Evolutionary conservation across 2,888 invertebrate species (phyloP), one percentile per base, ranked within the genome.

Genomic region (Lasioglossum malachurum): DNA sequence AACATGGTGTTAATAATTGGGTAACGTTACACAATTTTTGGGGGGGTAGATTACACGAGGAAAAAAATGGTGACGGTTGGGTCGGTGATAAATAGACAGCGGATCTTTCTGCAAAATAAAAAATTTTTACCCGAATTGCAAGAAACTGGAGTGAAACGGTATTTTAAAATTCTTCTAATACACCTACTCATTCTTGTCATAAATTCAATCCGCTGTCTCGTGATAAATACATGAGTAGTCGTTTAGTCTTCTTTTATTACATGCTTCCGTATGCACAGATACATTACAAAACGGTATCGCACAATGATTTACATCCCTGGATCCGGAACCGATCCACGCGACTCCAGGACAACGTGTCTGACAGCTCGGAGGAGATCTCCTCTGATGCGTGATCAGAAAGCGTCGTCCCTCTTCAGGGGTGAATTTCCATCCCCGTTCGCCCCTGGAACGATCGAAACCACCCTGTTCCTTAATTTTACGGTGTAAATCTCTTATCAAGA

Each of bases 281-380:
- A 92, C 91, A 93, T 93, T 92, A 93, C 88, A 93, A 93, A 93
- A 92, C 92, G 85, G 91, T 91, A 91, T 89, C 91, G 90, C 89
- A 87, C 87, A 91, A 80, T 90, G 89, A 86, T 88, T 84, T 86
- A 90, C 89, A 90, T 86, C 82, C 87, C 89, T 90, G 78, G 85
- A 81, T 84, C 75, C 14, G 44, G 35, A 80, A 83, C 75, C 60
- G 69, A 84, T 71, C 72, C 85, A 77, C 74, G 41, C 57, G 75
- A 80, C 81, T 69, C 77, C 16, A 8, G 44, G 76, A 72, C 84
- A 69, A 78, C 69, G 44, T 73, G 77, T 78, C 78, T 60, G 73
- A 60, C 16, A 69, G 46, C 46, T 53, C 35, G 16, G 27, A 23
- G 41, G 16, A 16, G 16, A 46, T 38, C 27, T 38, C 0, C 44